Evolutionary conservation across 2,888 invertebrate species (phyloP), one percentile per base, ranked within the genome.

Genomic region (Diarsia brunnea): DNA sequence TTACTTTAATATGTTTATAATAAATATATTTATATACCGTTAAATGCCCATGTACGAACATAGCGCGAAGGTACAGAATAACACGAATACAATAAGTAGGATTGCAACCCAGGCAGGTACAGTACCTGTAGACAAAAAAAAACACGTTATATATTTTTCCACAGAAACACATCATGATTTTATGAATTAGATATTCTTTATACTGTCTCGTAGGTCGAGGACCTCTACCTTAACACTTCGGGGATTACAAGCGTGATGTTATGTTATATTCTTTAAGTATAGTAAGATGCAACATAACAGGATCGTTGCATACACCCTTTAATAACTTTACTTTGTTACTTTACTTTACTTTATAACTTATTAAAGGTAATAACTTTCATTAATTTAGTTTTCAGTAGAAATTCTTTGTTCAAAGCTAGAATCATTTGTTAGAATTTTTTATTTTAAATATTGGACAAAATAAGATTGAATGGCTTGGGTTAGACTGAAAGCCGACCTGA

Each of bases 11-110:
- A 86, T 65, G 83, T 89, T 87, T 85, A 88, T 83, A 87, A 89
- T 81, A 87, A 87, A 86, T 85, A 79, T 85, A 79, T 86, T 88
- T 82, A 87, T 85, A 73, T 83, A 78, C 31, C 73, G 81, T 93
- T 96, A 98, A 93, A 99, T 98, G 90, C 98, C 98, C 92, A 99
- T 92, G 95, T 98, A 98, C 87, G 98, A 98, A 96, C 98, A 98
- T 87, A 98, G 91, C 81, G 98, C 95, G 95, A 99, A 98, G 78
- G 98, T 98, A 90, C 97, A 97, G 93, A 98, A 98, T 78, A 99
- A 97, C 85, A 98, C 98, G 86, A 98, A 94, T 81, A 98, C 95
- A 87, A 99, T 98, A 70, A 98, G 96, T 82, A 98, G 88, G 78
- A 98, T 97, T 89, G 98, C 98, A 82, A 98, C 93, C 98, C 98